Evolutionary conservation across 1,140 invertebrate species (phyloP).

Genomic region (Planococcus citri): DNA sequence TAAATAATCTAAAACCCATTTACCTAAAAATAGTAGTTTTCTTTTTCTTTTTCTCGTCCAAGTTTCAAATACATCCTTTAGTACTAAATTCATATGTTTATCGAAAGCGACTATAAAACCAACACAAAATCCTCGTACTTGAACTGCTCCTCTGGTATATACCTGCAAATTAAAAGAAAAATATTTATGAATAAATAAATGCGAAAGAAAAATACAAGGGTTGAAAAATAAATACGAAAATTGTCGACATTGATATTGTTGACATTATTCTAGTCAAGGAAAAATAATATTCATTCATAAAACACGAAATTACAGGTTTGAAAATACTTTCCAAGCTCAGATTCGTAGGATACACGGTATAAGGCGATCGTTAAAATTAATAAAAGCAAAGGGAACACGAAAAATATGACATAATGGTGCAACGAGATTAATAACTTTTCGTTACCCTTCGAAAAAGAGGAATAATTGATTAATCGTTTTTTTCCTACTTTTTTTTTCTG

Average conservation of each 20-base stretch:
- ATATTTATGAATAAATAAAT: background rate
- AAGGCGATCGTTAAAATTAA: background rate
- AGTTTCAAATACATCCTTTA: conserved; percentile 73
- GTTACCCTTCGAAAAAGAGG: background rate
- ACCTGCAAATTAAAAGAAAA: conserved; percentile 37
- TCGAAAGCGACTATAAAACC: conserved; percentile 80
- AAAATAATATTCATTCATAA: background rate
- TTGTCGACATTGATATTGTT: background rate
- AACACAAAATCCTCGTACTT: conserved; percentile 60
- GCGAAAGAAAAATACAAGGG: background rate
- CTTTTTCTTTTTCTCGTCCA: conserved; percentile 45
- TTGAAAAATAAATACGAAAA: too few species aligned
- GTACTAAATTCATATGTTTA: conserved; percentile 85
- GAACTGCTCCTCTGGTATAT: conserved; percentile 45
- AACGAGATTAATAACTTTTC: conserved; percentile 1
- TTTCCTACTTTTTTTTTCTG: too few species aligned
- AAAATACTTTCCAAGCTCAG: background rate
- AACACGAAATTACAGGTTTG: background rate
- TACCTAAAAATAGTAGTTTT: conserved; percentile 13
- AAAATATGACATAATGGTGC: conserved; percentile 1
- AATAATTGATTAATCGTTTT: conserved; percentile 1
- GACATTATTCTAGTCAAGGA: too few species aligned
- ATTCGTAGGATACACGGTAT: background rate
- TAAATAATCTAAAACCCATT: too few species aligned
- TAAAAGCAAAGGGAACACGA: background rate